Percentiles rank a stretch among this genome's conserved stretches.
Evolutionary conservation across 2,888 invertebrate genomes (phyloP).

Genomic region (Drosophila leonis): DNA sequence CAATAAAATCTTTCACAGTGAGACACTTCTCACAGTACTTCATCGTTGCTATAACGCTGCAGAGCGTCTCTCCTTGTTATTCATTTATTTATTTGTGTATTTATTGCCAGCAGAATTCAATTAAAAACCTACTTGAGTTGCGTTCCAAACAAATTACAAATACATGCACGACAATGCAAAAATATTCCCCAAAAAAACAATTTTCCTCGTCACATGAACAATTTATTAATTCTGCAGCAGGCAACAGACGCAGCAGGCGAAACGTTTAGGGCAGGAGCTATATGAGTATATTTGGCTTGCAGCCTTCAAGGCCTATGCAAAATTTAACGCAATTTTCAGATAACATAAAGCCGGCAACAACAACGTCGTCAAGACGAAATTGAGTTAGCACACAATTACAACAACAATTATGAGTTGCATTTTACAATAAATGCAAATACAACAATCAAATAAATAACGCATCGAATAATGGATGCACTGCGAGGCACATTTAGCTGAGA

Average conservation of each 20-base stretch:
- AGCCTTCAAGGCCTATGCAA: conserved; percentile 53
- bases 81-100: conserved; percentile 50
- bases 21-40: too few species aligned
- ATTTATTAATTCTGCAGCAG: conserved; percentile 71
- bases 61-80: neutral
- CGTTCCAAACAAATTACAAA: conserved; percentile 40
- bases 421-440: conserved; percentile 64
- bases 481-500: neutral
- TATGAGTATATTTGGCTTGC: conserved; percentile 23
- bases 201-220: conserved; percentile 46
- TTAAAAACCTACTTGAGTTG: conserved; percentile 55
- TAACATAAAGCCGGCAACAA: conserved; percentile 57
- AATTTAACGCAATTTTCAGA: conserved; percentile 78
- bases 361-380: conserved; percentile 53
- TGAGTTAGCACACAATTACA: conserved; percentile 77
- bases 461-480: conserved; percentile 28
- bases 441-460: neutral
- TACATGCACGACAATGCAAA: conserved; percentile 36
- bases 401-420: conserved; percentile 72
- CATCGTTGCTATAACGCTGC: neutral
- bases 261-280: neutral
- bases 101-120: conserved; percentile 63
- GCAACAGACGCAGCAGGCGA: neutral
- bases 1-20: neutral
- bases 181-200: conserved; percentile 40